A percentile compares a stretch with the other conserved stretches of the same genome.
These are phyloP conservation scores for Psophia crepitans DNA, from an alignment of 2,113 vertebrate genomes.

Conservation along the genomic window DNA sequence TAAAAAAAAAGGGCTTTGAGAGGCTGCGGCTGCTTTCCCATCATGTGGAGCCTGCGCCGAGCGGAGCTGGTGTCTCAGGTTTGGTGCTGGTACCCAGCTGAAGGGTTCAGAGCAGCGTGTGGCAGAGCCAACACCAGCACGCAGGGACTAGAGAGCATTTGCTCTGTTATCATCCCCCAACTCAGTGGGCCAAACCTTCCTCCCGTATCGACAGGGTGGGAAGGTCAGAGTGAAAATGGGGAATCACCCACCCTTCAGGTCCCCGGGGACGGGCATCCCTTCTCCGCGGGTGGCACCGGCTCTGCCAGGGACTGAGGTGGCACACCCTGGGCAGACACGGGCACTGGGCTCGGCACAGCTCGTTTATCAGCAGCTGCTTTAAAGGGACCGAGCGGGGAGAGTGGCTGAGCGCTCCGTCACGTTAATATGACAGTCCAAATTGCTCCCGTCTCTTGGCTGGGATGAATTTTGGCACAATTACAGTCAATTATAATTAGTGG, in stretches of 20 bases:
- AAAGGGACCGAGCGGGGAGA: not conserved
- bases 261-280: not conserved
- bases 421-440: not conserved
- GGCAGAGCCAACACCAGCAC: not conserved
- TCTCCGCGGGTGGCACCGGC: not conserved
- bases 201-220: not conserved
- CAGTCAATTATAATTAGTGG: not conserved
- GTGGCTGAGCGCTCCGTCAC: not conserved
- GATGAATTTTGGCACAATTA: not conserved
- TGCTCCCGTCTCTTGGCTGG: not conserved
- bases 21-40: not conserved
- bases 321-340: rapidly evolving
- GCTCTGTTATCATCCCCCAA: not conserved
- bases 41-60: not conserved
- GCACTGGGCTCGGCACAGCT: not conserved
- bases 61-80: not conserved
- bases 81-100: not conserved
- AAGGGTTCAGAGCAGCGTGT: not conserved
- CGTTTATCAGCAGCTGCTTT: not conserved
- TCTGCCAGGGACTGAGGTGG: not conserved
- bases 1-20: not conserved
- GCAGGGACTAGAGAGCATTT: rapidly evolving
- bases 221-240: not conserved
- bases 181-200: not conserved
- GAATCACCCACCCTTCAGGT: rapidly evolving